phyloP scores from a whole-genome alignment of 2,888 invertebrate genomes.

The Thyatira batis region DNA sequence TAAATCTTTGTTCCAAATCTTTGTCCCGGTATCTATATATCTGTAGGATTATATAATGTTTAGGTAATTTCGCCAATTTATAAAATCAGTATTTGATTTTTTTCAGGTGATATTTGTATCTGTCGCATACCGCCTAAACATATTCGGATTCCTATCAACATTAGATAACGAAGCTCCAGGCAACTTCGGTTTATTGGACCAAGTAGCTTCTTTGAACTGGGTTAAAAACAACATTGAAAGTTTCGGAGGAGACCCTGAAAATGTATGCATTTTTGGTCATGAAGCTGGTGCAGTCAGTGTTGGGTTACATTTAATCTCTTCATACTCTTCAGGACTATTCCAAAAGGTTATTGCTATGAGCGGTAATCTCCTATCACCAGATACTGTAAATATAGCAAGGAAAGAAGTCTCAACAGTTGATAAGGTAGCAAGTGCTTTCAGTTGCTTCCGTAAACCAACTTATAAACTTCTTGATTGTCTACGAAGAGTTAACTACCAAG shows the following conservation, averaged over 20 bases:
- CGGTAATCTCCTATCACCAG: constrained; percentile 86
- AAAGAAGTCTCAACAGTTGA: constrained; percentile 85
- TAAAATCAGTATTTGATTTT: no score
- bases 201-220: constrained; percentile 91
- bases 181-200: constrained; percentile 91
- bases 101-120: constrained; percentile 88
- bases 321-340: constrained; percentile 86
- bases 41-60: no score
- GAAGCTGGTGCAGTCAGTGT: constrained; percentile 91
- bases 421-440: constrained; percentile 84
- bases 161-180: constrained; percentile 89
- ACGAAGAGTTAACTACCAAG: constrained; percentile 82
- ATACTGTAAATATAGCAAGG: constrained; percentile 84
- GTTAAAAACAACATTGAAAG: constrained; percentile 87
- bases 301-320: constrained; percentile 87
- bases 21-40: no score
- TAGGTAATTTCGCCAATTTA: no score
- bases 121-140: constrained; percentile 89
- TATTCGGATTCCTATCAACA: constrained; percentile 92
- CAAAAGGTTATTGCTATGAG: constrained; percentile 91
- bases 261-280: constrained; percentile 90
- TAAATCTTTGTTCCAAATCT: no score
- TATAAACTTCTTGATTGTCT: constrained; percentile 86
- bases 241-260: constrained; percentile 89
- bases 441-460: constrained; percentile 86